Evolutionary conservation across 64 coral and sea anemone species (phyloP).

Genomic region (Stichodactyla helianthus): DNA sequence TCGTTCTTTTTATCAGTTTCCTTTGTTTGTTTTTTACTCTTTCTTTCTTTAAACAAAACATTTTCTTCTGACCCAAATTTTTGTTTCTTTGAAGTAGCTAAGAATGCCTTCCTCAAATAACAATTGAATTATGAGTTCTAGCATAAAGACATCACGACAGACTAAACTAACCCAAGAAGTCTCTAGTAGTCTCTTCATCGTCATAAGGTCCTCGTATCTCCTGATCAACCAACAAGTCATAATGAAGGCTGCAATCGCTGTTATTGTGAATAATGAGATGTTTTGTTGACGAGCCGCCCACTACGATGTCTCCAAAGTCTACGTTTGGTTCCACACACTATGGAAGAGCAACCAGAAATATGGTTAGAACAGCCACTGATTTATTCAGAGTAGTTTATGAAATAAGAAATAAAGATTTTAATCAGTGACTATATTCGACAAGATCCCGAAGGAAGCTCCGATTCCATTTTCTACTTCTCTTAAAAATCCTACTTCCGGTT

Average conservation of each 20-base stretch:
- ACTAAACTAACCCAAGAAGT: constrained; percentile 53
- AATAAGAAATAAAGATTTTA: no score
- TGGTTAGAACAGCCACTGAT: background rate
- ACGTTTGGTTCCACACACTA: constrained; percentile 68
- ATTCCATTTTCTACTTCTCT: no score
- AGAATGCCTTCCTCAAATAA: background rate
- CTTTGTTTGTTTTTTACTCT: no score
- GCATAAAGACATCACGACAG: background rate
- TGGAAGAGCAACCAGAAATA: background rate
- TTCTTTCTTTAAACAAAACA: no score
- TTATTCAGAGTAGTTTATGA: no score
- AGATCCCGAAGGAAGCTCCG: no score
- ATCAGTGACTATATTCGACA: no score
- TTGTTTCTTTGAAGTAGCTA: no score
- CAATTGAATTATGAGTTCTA: background rate
- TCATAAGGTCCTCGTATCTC: constrained; percentile 71
- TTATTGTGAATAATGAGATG: constrained; percentile 75
- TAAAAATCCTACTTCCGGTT: no score
- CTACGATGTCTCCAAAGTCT: constrained; percentile 81
- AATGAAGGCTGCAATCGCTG: constrained; percentile 90
- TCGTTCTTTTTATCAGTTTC: no score
- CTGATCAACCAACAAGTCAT: constrained; percentile 67
- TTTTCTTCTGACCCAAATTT: no score
- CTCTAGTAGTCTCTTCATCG: constrained; percentile 70
- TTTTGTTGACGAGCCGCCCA: constrained; percentile 71